Percentiles rank a stretch among this genome's conserved stretches.
Conservation (phyloP, 2,113 vertebrate species). For the Mus musculus region DNA sequence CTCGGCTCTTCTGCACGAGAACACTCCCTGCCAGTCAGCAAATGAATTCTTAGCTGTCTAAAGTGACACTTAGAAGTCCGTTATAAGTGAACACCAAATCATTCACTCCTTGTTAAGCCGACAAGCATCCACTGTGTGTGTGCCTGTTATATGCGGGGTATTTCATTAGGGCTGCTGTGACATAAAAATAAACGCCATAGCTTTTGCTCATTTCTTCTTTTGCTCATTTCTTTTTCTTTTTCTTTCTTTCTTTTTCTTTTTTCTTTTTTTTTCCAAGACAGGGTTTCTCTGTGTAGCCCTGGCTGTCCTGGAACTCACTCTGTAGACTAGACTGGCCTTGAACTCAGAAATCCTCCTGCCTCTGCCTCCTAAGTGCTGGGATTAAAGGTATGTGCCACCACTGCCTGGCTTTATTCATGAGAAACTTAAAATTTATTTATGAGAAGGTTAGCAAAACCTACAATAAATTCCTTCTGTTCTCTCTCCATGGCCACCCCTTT, state of each 20-base stretch:
- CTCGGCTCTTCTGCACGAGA: accelerated
- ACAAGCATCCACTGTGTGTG: neutral
- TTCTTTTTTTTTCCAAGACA: no score
- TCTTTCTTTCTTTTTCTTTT: no score
- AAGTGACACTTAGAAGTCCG: neutral
- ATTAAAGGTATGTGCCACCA: no score
- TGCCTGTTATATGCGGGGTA: neutral
- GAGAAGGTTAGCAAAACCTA: neutral
- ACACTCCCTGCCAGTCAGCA: neutral
- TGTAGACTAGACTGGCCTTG: no score
- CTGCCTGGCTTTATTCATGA: neutral
- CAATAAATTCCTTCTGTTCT: neutral
- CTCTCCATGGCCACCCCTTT: neutral
- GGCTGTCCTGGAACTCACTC: no score
- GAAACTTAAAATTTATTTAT: neutral
- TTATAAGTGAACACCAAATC: neutral
- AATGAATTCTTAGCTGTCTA: neutral
- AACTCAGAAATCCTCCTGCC: no score
- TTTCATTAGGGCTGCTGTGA: neutral
- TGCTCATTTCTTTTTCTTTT: no score
- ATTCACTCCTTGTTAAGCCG: neutral
- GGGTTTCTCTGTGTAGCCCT: no score
- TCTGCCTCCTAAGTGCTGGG: no score
- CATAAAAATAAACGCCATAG: neutral
- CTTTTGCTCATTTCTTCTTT: neutral